Evolutionary conservation across 2,113 vertebrate species (phyloP).

Genomic region (Aplodontia rufa): DNA sequence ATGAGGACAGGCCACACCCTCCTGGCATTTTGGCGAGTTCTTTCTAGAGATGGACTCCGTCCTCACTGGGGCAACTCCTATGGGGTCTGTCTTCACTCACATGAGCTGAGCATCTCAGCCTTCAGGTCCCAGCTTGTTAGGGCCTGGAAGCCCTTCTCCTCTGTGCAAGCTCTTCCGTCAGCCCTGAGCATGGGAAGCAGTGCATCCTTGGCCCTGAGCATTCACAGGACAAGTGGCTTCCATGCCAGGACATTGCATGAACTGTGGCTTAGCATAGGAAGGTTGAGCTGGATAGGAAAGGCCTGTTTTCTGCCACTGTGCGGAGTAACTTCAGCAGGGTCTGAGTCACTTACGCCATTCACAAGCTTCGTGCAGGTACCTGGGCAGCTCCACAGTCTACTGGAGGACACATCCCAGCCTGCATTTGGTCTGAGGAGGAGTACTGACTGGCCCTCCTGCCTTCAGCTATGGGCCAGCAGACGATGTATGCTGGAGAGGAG

Average conservation of each 20-base stretch:
- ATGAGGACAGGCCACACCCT: not conserved
- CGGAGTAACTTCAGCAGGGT: not conserved
- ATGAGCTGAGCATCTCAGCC: not conserved
- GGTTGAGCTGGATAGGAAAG: not conserved
- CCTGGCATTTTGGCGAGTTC: not conserved
- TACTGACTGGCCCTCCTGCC: not conserved
- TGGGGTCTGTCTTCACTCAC: not conserved
- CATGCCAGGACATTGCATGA: not conserved
- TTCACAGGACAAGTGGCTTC: not conserved
- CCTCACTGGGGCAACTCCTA: fast-evolving
- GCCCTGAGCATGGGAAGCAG: not conserved
- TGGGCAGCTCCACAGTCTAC: not conserved
- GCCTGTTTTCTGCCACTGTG: not conserved
- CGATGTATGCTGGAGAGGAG: not conserved
- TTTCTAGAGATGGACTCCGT: too few species aligned
- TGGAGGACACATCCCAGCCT: not conserved
- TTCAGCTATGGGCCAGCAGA: too few species aligned
- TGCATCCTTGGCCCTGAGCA: not conserved
- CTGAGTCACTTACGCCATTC: not conserved
- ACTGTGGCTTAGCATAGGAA: fast-evolving
- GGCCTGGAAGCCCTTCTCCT: not conserved
- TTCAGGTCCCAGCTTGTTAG: not conserved
- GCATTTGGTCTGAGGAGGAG: not conserved
- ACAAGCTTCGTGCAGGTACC: too few species aligned
- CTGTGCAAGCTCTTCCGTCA: not conserved